Conservation (phyloP, 2,113 vertebrate genomes). For the Varanus salvator region DNA sequence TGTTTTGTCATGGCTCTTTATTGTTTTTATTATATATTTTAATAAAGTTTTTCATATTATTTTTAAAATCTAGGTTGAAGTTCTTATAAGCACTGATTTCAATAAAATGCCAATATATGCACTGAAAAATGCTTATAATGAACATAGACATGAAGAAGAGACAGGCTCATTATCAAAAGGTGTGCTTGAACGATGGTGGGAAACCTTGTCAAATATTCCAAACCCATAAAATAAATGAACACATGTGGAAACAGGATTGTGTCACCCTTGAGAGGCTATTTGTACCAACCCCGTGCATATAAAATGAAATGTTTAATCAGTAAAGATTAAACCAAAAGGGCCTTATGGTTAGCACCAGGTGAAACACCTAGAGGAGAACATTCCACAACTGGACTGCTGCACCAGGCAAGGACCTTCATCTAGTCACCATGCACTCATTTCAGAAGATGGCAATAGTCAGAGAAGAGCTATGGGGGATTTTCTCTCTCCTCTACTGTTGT, state of each 20-base stretch:
- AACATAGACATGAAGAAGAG: neutral
- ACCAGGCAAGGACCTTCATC: neutral
- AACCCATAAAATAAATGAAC: neutral
- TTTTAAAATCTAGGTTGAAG: too few species aligned
- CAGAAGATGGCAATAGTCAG: neutral
- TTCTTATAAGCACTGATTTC: too few species aligned
- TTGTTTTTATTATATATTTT: too few species aligned
- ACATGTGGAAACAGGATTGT: neutral
- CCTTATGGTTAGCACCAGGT: neutral
- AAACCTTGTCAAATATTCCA: neutral
- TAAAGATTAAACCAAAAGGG: neutral
- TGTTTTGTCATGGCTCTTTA: too few species aligned
- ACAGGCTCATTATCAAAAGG: neutral
- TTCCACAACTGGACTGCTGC: neutral
- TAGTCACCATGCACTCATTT: neutral
- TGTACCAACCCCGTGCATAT: neutral
- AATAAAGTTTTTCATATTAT: too few species aligned
- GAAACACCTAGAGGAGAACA: neutral
- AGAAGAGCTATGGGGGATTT: neutral
- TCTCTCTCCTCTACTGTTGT: neutral
- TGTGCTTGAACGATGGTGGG: neutral
- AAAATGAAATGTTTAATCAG: neutral
- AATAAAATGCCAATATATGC: too few species aligned
- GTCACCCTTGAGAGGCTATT: neutral
- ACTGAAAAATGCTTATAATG: too few species aligned